Base-by-base conservation (phyloP, 2,797 vertebrate genomes). In the Cynodonichthys magdalenae region DNA sequence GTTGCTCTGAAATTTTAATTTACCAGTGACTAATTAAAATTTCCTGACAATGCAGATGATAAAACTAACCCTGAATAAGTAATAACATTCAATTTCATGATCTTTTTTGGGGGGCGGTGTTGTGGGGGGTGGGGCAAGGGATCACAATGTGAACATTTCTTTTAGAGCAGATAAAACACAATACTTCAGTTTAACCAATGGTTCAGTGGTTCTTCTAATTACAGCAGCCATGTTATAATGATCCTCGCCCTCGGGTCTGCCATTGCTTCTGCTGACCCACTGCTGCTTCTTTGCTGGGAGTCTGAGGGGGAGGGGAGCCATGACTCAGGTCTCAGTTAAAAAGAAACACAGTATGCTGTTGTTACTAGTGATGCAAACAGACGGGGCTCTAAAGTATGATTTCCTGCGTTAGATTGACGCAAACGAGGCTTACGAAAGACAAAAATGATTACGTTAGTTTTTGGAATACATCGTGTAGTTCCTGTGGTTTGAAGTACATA, bases 171-270 rank as follows among this genome's bases (percentile, higher is more conserved):
- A 82, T 73, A 61, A 82, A 86, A 77, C 71, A 81, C 74, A 81
- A 79, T 75, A 69, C 72, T 84, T 71, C 52, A 68, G 48, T 91
- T 85, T 79, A 87, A 71, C 50, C 36, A 46, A 86, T 69, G 83
- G 67, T 68, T 88, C 77, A 89, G 75, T 89, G 81, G 72, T 80
- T 80, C 52, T 75, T 74, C 71, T 88, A 90, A 90, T 92, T 84
- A 84, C 72, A 72, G 79, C 68, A 70, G 68, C 69, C 53, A 61
- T 84, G 80, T 61, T 75, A 60, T 87, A 90, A 88, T 83, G 82
- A 87, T 73, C 74, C 53, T 59, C 59, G 81, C 83, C 72, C 63
- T 66, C 65, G 80, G 81, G 67, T 80, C 79, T 79, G 76, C 75
- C 79, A 78, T 69, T 80, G 71, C 69, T 68, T 66, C 75, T 83